A percentile compares a stretch with the other conserved stretches of the same genome.
phyloP scores from a whole-genome alignment of 2,888 invertebrate species.

The Monopis laevigella region DNA sequence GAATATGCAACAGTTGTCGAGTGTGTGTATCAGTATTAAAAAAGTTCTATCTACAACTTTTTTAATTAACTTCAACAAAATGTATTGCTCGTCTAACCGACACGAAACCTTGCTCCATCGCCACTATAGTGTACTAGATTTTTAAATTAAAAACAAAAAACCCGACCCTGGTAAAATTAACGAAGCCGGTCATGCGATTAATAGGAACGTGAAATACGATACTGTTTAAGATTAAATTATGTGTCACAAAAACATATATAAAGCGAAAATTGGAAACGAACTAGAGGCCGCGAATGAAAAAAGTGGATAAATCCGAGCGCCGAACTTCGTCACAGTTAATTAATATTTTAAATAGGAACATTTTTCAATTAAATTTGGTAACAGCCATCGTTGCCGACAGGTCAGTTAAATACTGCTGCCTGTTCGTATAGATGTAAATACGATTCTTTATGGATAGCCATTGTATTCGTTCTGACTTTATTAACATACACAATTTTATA shows the following conservation, averaged over 20 bases:
- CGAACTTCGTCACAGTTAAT: slow-evolving; percentile 44
- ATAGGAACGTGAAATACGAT: slow-evolving; percentile 60
- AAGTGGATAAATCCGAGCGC: slow-evolving; percentile 42
- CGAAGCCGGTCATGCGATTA: slow-evolving; percentile 59
- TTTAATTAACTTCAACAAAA: slow-evolving; percentile 12
- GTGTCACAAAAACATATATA: slow-evolving; percentile 8
- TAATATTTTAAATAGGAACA: slow-evolving; percentile 49
- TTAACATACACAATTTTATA: too few species aligned
- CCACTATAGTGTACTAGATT: slow-evolving; percentile 5
- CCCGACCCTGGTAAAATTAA: slow-evolving; percentile 48
- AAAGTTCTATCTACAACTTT: slow-evolving; percentile 10
- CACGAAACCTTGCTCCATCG: slow-evolving; percentile 8
- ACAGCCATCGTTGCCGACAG: slow-evolving; percentile 22
- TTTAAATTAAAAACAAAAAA: slow-evolving; percentile 6
- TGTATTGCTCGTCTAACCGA: slow-evolving; percentile 11
- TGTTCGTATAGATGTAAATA: too few species aligned
- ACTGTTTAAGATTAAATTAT: slow-evolving; percentile 12
- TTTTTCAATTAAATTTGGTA: slow-evolving; percentile 44
- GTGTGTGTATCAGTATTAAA: slow-evolving; percentile 9
- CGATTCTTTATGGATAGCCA: too few species aligned
- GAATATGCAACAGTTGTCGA: slow-evolving; percentile 8
- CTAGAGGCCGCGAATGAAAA: slow-evolving; percentile 42
- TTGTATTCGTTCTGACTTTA: too few species aligned
- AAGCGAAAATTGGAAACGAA: slow-evolving; percentile 10
- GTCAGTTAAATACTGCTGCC: too few species aligned